phyloP scores from a whole-genome alignment of 2,797 vertebrate species.

The Urosaurus nigricauda region DNA sequence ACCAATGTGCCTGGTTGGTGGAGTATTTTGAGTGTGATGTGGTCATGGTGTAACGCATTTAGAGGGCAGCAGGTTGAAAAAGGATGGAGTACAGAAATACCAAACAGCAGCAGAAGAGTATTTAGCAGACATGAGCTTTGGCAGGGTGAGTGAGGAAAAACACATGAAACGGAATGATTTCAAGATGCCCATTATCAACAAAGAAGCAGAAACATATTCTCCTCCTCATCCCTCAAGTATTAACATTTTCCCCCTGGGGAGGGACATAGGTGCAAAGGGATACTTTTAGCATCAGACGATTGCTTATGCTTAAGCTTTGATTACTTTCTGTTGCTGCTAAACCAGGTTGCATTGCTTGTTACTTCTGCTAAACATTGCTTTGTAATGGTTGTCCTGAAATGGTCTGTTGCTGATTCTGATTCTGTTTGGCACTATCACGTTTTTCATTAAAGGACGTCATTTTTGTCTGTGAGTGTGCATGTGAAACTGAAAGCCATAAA shows the following conservation, averaged over 20 bases:
- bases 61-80: not conserved
- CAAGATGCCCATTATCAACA: not conserved
- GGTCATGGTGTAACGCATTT: not conserved
- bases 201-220: no score
- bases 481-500: no score
- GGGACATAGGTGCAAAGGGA: not conserved
- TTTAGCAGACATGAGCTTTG: not conserved
- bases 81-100: not conserved
- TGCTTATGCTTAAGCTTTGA: not conserved
- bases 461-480: no score
- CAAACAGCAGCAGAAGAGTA: not conserved
- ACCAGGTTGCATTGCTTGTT: not conserved
- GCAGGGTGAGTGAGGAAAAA: not conserved
- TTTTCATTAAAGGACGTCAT: not conserved
- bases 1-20: not conserved
- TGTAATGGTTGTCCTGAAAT: not conserved
- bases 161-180: not conserved
- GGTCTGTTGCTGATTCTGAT: not conserved
- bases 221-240: not conserved
- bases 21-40: not conserved
- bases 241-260: not conserved
- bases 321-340: not conserved
- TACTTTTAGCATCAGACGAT: not conserved
- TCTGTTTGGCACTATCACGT: not conserved
- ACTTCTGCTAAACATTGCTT: not conserved